phyloP scores from a whole-genome alignment of 2,113 vertebrate genomes.

The Eretmochelys imbricata region DNA sequence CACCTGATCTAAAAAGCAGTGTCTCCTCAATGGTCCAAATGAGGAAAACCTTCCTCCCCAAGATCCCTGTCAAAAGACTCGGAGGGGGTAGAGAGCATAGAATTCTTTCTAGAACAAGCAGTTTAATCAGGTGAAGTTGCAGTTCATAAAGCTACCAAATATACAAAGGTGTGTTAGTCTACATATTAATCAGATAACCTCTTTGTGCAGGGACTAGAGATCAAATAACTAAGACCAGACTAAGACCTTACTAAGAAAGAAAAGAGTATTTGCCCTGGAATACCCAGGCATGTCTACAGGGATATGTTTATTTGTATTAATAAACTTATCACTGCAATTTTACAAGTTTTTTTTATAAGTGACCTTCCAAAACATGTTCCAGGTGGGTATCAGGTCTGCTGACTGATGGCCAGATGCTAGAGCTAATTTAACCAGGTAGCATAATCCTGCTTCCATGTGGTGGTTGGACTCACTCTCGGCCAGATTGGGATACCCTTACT shows the following conservation, averaged over 20 bases:
- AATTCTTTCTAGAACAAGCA: background rate
- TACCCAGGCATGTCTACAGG: background rate
- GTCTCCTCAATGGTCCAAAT: background rate
- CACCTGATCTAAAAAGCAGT: background rate
- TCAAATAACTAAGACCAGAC: background rate
- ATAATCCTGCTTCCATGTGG: background rate
- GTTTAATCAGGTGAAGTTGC: background rate
- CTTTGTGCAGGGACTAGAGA: background rate
- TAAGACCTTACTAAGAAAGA: background rate
- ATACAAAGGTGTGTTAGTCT: background rate
- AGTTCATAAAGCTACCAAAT: background rate
- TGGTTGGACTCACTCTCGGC: background rate
- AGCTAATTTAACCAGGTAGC: background rate
- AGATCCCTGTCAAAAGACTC: background rate
- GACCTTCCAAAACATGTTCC: background rate
- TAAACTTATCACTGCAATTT: conserved; percentile 7
- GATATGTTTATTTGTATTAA: background rate
- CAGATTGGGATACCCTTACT: background rate
- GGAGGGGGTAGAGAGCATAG: background rate
- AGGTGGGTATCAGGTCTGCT: background rate
- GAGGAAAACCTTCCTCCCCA: background rate
- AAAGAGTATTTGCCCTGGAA: background rate
- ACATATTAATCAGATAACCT: background rate
- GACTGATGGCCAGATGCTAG: background rate
- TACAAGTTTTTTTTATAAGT: background rate